phyloP scores from a whole-genome alignment of 2,113 vertebrate genomes.

The Petrocephalus microphthalmus region DNA sequence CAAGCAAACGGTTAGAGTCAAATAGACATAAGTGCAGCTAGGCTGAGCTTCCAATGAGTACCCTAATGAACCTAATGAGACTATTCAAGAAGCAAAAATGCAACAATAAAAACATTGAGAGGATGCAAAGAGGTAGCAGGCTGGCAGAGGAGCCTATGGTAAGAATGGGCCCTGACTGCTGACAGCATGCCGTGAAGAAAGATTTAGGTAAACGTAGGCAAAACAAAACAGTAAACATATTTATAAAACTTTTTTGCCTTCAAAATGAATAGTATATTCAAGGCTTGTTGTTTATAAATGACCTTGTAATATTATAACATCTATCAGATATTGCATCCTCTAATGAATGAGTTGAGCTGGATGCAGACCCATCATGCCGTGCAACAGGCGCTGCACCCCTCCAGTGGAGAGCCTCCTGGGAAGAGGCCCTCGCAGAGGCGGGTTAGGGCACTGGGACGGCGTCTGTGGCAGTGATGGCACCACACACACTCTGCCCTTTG shows the following conservation, averaged over 20 bases:
- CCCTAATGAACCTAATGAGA: not conserved
- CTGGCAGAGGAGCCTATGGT: not conserved
- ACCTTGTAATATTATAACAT: not conserved
- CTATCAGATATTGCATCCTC: not conserved
- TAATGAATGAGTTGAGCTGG: not conserved
- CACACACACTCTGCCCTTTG: not conserved
- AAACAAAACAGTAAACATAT: not conserved
- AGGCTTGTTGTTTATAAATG: not conserved
- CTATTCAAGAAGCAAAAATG: not conserved
- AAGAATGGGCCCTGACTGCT: not conserved
- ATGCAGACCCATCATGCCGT: not conserved
- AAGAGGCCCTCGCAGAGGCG: not conserved
- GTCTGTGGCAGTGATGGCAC: not conserved
- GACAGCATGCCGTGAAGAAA: not conserved
- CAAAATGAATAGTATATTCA: not conserved
- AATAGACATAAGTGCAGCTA: not conserved
- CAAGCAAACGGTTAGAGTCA: not conserved
- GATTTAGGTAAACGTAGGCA: not conserved
- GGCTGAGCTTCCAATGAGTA: not conserved
- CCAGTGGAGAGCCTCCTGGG: not conserved
- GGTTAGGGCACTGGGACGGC: not conserved
- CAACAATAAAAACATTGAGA: not conserved
- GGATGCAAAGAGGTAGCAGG: not conserved
- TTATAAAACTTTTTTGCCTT: not conserved
- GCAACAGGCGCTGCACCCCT: not conserved